Evolutionary conservation across 2,888 invertebrate genomes (phyloP).

Genomic region (Pachydiplax longipennis): DNA sequence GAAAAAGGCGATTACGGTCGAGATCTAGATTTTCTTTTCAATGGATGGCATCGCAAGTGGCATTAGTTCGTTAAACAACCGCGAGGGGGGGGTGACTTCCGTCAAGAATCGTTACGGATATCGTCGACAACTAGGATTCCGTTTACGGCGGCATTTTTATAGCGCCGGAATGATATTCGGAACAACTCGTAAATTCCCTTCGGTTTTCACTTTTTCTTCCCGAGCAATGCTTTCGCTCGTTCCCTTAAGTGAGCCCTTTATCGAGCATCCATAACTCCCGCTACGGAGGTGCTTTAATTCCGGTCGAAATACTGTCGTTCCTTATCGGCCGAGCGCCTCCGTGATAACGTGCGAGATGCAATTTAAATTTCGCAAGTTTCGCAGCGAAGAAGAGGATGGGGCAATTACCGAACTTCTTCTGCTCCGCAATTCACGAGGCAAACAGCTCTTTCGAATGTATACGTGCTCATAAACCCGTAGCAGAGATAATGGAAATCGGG

Average conservation of each 20-base stretch:
- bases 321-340: background rate
- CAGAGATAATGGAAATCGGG: too few relatives aligned
- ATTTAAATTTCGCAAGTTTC: background rate
- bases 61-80: background rate
- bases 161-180: background rate
- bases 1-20: background rate
- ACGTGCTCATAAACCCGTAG: too few relatives aligned
- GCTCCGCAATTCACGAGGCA: too few relatives aligned
- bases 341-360: background rate
- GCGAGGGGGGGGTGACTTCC: background rate
- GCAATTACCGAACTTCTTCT: background rate
- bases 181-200: background rate
- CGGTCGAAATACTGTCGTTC: background rate
- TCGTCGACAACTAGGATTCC: background rate
- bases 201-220: background rate
- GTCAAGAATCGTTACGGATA: background rate
- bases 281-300: background rate
- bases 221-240: background rate
- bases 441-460: too few relatives aligned
- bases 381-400: background rate
- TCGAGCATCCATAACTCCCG: background rate
- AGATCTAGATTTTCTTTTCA: background rate
- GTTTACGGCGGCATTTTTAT: background rate
- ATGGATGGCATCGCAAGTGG: background rate
- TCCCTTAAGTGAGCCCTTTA: background rate